Evolutionary conservation across 2,888 invertebrate genomes (phyloP), one percentile per base, ranked within the genome.

Genomic region (Eupeodes latifasciatus): DNA sequence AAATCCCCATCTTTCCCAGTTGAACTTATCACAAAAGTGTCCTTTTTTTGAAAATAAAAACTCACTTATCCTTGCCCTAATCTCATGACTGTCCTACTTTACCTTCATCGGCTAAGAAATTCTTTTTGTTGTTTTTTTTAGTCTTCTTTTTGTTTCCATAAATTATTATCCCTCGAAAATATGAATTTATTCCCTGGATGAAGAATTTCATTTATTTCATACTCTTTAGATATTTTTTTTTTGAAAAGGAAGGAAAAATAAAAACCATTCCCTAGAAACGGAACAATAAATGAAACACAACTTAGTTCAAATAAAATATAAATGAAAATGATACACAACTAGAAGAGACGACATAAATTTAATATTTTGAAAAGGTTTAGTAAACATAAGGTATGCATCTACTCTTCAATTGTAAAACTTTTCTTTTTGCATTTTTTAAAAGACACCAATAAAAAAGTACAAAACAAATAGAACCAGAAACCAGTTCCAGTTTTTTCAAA

Each of bases 21-120:
- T 72, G 47, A 72, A 74, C 64, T 74, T 36, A 55, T 27, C n/a
- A 27, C 67, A 53, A 27, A 67, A 79, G 74, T 84, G 87, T 85
- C 87, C 84, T 69, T 81, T 83, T 19, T 67, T 69, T 77, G 72
- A 74, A 61, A 80, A 88, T 84, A 85, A 88, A 88, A 85, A 88
- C 55, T 74, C 84, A 80, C 81, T 88, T 88, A 84, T 88, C 81
- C 72, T 72, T 59, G 72, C 47, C 75, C 47, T 81, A 84, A 84
- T 84, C 80, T 67, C 51, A n/a, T 77, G 55, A 64, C 71, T 12
- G 36, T 36, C 34, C 55, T 10, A 14, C 12, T 67, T 72, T 55
- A 49, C 47, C 44, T 61, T 34, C 53, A 16, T 27, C 34, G 44
- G n/a, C 53, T 16, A n/a, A 64, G 44, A 14, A 79, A 51, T 55